Percentiles rank a stretch among this genome's conserved stretches.
These are phyloP conservation scores for Synchiropus splendidus DNA, from an alignment of 2,113 vertebrate genomes.

Conservation along the genomic window DNA sequence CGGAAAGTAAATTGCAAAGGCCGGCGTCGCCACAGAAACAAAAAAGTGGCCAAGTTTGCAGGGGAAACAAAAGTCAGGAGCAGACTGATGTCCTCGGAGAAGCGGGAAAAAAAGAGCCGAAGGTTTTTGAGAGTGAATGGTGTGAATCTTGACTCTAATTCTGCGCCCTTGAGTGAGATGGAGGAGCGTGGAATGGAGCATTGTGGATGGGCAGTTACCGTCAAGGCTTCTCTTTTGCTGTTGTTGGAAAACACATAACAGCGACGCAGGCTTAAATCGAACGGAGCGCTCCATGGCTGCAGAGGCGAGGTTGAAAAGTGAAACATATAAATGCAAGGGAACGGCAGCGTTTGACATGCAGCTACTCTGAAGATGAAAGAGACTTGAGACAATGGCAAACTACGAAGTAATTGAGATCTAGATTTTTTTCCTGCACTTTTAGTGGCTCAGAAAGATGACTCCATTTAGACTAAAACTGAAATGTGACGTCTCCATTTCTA, in stretches of 20 bases:
- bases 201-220: constrained; percentile 56
- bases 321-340: constrained; percentile 18
- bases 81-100: not conserved
- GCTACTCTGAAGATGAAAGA: constrained; percentile 6
- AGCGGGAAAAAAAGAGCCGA: not conserved
- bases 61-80: constrained; percentile 17
- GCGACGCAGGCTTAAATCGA: constrained; percentile 19
- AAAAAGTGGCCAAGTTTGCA: constrained; percentile 9
- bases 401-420: no score
- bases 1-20: constrained; percentile 35
- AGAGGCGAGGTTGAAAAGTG: constrained; percentile 7
- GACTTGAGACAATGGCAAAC: no score
- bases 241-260: constrained; percentile 41
- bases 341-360: constrained; percentile 19
- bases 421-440: no score
- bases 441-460: no score
- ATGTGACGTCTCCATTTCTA: no score
- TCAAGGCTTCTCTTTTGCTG: constrained; percentile 51
- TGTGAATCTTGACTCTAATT: constrained; percentile 42
- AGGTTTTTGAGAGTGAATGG: constrained; percentile 2
- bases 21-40: constrained; percentile 22
- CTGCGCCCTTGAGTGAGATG: constrained; percentile 47
- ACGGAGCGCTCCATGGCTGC: constrained; percentile 29
- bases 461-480: no score
- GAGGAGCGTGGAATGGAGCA: constrained; percentile 43